Percentiles rank a stretch among this genome's conserved stretches.
Conservation (phyloP, 2,797 vertebrate species). For the Crocidura indochinensis region DNA sequence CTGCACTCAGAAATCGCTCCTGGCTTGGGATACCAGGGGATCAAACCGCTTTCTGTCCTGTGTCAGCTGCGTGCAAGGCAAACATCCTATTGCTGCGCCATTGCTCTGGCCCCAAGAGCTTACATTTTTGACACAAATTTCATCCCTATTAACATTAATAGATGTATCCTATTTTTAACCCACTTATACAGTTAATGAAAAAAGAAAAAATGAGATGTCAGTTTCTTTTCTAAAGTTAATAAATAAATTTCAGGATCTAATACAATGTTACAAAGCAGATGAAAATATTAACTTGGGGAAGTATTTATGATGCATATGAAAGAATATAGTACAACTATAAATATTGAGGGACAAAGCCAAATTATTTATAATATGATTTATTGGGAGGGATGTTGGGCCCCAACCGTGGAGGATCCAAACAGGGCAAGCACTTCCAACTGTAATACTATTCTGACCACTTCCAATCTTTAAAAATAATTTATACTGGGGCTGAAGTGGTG, state of each 20-base stretch:
- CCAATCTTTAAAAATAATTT: too few relatives aligned
- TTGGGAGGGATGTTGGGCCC: too few relatives aligned
- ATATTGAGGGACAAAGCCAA: not conserved
- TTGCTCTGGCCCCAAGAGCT: not conserved
- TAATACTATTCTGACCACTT: too few relatives aligned
- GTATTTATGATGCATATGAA: not conserved
- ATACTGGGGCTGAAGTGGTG: too few relatives aligned
- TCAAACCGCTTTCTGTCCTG: too few relatives aligned
- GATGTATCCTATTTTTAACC: not conserved
- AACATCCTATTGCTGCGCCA: too few relatives aligned
- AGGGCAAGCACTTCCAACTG: too few relatives aligned
- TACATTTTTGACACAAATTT: conserved; percentile 1
- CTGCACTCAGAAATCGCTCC: too few relatives aligned
- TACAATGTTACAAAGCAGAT: not conserved
- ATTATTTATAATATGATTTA: not conserved
- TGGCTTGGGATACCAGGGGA: too few relatives aligned
- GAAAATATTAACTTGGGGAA: conserved; percentile 24
- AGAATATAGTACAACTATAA: conserved; percentile 8
- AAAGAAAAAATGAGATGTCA: not conserved
- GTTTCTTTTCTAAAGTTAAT: conserved; percentile 38
- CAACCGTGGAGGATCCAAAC: too few relatives aligned
- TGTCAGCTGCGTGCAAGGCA: too few relatives aligned
- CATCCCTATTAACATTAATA: conserved; percentile 6
- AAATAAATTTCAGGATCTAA: conserved; percentile 30
- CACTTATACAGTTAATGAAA: conserved; percentile 19